Evolutionary conservation across 2,797 vertebrate genomes (phyloP).

Genomic region (Craterocephalus amniculus): DNA sequence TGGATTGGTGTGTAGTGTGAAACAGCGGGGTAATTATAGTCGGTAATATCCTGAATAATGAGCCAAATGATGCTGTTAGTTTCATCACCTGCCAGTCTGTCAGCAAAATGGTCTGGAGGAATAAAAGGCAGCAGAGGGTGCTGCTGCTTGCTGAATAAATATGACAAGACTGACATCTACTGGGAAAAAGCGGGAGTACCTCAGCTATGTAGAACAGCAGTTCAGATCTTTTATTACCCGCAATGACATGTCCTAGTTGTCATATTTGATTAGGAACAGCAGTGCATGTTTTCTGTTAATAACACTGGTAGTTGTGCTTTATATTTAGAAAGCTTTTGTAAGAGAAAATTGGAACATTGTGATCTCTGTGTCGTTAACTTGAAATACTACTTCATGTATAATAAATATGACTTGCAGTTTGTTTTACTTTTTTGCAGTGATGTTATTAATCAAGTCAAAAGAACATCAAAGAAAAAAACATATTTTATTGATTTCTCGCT

Average conservation of each 20-base stretch:
- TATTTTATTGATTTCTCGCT: slow-evolving; percentile 35
- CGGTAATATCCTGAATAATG: not conserved
- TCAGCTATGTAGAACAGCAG: not conserved
- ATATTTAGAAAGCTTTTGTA: not conserved
- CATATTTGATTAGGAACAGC: not conserved
- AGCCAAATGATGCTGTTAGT: slow-evolving; percentile 11
- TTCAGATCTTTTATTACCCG: not conserved
- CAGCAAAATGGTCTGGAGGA: not conserved
- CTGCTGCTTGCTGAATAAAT: not conserved
- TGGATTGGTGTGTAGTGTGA: slow-evolving; percentile 1
- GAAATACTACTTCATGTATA: not conserved
- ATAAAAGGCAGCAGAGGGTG: not conserved
- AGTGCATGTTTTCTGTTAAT: not conserved
- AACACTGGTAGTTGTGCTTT: not conserved
- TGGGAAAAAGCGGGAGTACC: slow-evolving; percentile 49
- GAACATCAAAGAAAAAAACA: not conserved
- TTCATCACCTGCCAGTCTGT: slow-evolving; percentile 2
- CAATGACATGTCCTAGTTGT: not conserved
- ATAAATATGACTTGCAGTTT: slow-evolving; percentile 13
- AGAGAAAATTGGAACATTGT: slow-evolving; percentile 3
- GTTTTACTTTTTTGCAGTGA: not conserved
- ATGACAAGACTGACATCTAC: slow-evolving; percentile 65
- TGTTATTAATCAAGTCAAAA: slow-evolving; percentile 15
- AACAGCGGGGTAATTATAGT: not conserved
- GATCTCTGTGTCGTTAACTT: not conserved